Evolutionary conservation across 1,140 invertebrate genomes (phyloP).

Genomic region (Trachymyrmex septentrionalis): DNA sequence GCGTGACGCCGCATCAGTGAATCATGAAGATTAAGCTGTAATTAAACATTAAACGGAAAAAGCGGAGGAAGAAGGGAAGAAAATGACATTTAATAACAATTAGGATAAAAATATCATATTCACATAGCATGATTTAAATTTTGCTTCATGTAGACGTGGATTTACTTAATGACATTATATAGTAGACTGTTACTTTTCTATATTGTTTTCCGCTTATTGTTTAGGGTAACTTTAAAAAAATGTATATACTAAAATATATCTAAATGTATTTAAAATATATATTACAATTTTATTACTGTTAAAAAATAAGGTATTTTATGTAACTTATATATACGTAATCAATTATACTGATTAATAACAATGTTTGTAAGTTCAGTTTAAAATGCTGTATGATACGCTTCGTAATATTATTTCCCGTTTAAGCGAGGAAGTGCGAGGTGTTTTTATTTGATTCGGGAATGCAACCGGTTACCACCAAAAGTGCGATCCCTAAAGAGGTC

Average conservation of each 20-base stretch:
- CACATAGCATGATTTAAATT: neutral
- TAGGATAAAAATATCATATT: neutral
- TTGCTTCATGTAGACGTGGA: neutral
- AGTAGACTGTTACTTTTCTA: neutral
- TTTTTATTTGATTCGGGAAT: constrained; percentile 50
- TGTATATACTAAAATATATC: neutral
- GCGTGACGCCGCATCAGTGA: constrained; percentile 26
- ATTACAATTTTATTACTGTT: neutral
- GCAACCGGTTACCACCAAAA: constrained; percentile 59
- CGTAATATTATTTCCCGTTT: neutral
- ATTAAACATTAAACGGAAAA: constrained; percentile 59
- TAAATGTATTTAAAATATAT: neutral
- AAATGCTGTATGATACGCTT: neutral
- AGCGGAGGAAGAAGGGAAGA: neutral
- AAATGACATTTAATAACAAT: constrained; percentile 22
- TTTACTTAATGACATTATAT: neutral
- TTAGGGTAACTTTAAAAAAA: neutral
- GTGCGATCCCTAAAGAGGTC: constrained; percentile 71
- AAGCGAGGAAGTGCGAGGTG: constrained; percentile 19
- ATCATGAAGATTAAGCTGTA: constrained; percentile 65
- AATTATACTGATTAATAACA: neutral
- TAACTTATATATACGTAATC: neutral
- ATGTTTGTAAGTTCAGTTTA: neutral
- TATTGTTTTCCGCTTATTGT: neutral
- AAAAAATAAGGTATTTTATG: neutral